Conservation (phyloP, 2,113 vertebrate genomes). For the Heterocephalus glaber region DNA sequence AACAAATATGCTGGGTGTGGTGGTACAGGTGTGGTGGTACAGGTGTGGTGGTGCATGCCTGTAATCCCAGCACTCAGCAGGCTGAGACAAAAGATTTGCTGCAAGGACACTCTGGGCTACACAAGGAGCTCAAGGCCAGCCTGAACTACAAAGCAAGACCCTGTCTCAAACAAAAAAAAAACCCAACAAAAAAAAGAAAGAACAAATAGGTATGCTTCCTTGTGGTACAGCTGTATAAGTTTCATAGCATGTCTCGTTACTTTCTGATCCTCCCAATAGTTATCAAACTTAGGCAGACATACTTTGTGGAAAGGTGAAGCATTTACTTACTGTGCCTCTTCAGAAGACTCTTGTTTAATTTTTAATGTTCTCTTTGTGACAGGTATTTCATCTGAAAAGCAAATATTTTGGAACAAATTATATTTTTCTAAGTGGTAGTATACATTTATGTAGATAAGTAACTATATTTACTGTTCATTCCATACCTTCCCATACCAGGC, state of each 20-base stretch:
- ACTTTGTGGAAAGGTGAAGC: not conserved
- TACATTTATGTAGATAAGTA: constrained; percentile 14
- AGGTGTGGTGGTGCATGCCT: not conserved
- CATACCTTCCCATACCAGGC: not conserved
- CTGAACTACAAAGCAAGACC: not conserved
- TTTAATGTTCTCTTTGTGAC: constrained; percentile 92
- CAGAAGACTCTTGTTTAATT: constrained; percentile 92
- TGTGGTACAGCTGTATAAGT: not conserved
- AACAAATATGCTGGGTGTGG: not conserved
- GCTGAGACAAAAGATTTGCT: not conserved
- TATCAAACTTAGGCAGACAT: not conserved
- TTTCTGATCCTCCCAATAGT: not conserved
- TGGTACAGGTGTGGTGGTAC: too few relatives aligned
- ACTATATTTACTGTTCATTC: constrained; percentile 6
- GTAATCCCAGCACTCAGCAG: not conserved
- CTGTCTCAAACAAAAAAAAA: not conserved
- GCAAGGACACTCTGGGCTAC: not conserved
- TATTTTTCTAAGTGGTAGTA: constrained; percentile 46
- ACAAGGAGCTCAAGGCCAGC: not conserved
- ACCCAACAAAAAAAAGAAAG: not conserved
- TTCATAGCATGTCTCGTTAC: not conserved
- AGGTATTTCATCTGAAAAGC: constrained; percentile 93
- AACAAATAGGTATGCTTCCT: not conserved
- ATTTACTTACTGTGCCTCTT: constrained; percentile 94
- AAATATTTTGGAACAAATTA: constrained; percentile 76